Conservation (phyloP, 2,113 vertebrate species). For the Pseudolaguvia tuberculata region DNA sequence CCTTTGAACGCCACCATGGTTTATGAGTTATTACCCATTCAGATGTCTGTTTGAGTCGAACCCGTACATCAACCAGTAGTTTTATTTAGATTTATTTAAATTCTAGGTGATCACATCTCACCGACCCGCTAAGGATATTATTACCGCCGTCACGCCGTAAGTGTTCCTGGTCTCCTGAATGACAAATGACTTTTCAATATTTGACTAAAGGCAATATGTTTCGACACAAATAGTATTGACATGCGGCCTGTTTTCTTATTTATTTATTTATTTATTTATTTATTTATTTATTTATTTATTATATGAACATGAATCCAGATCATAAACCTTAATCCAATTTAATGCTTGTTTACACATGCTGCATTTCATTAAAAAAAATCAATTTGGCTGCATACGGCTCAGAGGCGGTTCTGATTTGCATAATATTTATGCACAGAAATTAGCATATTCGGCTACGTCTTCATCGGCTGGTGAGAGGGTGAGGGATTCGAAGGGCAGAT, state of each 20-base stretch:
- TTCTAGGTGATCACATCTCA: neutral
- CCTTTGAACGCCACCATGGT: conserved; percentile 28
- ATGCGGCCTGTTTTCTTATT: neutral
- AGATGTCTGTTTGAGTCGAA: neutral
- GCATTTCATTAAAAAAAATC: neutral
- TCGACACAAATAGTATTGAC: conserved; percentile 19
- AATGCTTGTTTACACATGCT: conserved; percentile 16
- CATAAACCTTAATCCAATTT: neutral
- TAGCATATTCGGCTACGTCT: neutral
- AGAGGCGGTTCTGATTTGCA: neutral
- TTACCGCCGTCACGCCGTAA: neutral
- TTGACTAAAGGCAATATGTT: conserved; percentile 15
- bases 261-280: no score
- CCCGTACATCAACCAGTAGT: neutral
- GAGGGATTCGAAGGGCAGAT: neutral
- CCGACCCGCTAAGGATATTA: neutral
- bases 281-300: no score
- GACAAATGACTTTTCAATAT: conserved; percentile 25
- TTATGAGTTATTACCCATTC: conserved; percentile 27
- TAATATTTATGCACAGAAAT: neutral
- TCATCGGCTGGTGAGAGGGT: neutral
- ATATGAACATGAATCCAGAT: conserved; percentile 1
- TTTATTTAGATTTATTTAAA: neutral
- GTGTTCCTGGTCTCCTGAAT: neutral
- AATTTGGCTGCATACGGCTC: conserved; percentile 1